phyloP scores from a whole-genome alignment of 2,113 vertebrate species.

The Brienomyrus longianalis region DNA sequence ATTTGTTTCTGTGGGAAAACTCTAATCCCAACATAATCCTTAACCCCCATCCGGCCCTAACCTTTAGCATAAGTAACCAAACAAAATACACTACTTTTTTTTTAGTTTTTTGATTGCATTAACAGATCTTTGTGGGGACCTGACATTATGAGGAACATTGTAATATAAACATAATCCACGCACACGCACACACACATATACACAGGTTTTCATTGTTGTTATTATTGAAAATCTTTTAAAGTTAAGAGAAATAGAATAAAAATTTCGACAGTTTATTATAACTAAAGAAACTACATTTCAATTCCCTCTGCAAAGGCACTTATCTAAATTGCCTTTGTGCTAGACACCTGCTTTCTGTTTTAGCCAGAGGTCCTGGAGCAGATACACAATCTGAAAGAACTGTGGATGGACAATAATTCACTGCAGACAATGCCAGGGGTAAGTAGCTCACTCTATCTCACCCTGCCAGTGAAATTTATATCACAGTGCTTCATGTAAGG shows the following conservation, averaged over 20 bases:
- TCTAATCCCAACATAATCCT: background rate
- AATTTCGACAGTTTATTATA: background rate
- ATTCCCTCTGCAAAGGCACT: background rate
- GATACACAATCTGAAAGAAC: slow-evolving; percentile 88
- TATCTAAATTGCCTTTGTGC: slow-evolving; percentile 20
- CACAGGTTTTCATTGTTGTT: background rate
- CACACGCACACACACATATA: background rate
- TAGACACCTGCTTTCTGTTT: slow-evolving; percentile 30
- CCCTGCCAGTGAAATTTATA: background rate
- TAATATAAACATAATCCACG: too few relatives aligned
- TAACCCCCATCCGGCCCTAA: background rate
- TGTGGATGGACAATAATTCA: slow-evolving; percentile 98
- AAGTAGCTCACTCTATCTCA: slow-evolving; percentile 38
- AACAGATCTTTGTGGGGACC: background rate
- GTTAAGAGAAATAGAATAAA: background rate
- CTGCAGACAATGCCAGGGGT: slow-evolving; percentile 93
- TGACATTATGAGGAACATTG: too few relatives aligned
- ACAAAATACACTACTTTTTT: background rate
- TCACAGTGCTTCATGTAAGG: background rate
- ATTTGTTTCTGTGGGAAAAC: background rate
- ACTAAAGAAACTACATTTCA: background rate
- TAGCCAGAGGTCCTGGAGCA: slow-evolving; percentile 96
- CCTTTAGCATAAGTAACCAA: background rate
- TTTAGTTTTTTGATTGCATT: background rate
- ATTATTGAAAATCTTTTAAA: background rate